Evolutionary conservation across 2,888 invertebrate genomes (phyloP).

Genomic region (Dryobota labecula): DNA sequence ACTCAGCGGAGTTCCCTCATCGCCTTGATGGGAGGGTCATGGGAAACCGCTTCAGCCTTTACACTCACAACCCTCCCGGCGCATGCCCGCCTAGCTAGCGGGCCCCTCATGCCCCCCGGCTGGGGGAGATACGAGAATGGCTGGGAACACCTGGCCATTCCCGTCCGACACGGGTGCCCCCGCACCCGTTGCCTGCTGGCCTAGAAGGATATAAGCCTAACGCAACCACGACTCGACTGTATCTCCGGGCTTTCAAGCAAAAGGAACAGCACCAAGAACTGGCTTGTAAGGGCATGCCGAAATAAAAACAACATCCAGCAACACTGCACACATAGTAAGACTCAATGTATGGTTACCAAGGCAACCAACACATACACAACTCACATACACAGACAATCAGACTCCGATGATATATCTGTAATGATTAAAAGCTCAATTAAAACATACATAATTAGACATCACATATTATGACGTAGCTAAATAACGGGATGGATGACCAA

Average conservation of each 20-base stretch:
- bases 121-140: too few species aligned
- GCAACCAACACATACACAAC: slow-evolving; percentile 43
- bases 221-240: too few species aligned
- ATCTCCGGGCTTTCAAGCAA: neutral
- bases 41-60: too few species aligned
- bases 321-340: slow-evolving; percentile 27
- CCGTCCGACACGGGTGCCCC: too few species aligned
- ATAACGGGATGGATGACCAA: neutral
- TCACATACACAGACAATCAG: slow-evolving; percentile 62
- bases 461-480: neutral
- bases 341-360: slow-evolving; percentile 32
- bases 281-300: slow-evolving; percentile 7
- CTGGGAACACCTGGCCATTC: too few species aligned
- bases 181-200: too few species aligned
- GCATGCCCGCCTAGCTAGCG: too few species aligned
- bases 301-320: slow-evolving; percentile 13
- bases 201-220: too few species aligned
- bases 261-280: neutral
- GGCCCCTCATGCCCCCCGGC: too few species aligned
- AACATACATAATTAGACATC: slow-evolving; percentile 12
- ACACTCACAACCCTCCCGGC: too few species aligned
- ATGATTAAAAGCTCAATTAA: slow-evolving; percentile 37
- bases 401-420: slow-evolving; percentile 55
- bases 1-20: too few species aligned
- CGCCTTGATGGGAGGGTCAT: too few species aligned